phyloP scores from a whole-genome alignment of 2,113 vertebrate genomes.

The Myrmecophaga tridactyla region DNA sequence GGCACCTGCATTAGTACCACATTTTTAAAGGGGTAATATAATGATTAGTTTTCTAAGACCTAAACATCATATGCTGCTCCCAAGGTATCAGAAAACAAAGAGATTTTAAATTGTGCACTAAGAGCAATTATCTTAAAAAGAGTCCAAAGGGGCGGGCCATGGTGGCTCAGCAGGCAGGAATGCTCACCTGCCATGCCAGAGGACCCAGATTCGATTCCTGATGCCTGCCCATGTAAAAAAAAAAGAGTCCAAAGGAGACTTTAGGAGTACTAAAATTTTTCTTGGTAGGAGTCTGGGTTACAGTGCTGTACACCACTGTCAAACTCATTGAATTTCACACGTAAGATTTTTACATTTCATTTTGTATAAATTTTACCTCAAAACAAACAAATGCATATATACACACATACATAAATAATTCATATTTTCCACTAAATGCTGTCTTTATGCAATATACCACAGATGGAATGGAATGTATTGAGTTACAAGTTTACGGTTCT shows the following conservation, averaged over 20 bases:
- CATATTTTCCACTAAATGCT: too few relatives aligned
- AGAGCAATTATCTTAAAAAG: neutral
- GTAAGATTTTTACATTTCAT: neutral
- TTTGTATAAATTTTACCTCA: neutral
- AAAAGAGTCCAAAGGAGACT: neutral
- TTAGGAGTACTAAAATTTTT: neutral
- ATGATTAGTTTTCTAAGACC: neutral
- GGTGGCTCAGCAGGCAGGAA: too few relatives aligned
- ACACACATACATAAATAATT: neutral
- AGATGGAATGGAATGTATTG: too few relatives aligned
- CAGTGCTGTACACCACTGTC: neutral
- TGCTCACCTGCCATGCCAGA: too few relatives aligned
- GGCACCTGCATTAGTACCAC: neutral
- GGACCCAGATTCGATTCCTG: too few relatives aligned
- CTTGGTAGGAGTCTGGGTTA: neutral
- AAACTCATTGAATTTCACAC: neutral
- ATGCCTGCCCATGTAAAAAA: too few relatives aligned
- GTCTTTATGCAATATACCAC: too few relatives aligned
- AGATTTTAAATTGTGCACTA: neutral
- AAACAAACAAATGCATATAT: neutral
- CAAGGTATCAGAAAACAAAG: neutral
- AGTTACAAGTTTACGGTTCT: too few relatives aligned
- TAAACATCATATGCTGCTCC: slow-evolving; percentile 27
- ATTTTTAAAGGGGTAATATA: neutral
- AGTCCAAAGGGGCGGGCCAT: neutral